phyloP scores from a whole-genome alignment of 2,888 invertebrate species.

The Actias luna region DNA sequence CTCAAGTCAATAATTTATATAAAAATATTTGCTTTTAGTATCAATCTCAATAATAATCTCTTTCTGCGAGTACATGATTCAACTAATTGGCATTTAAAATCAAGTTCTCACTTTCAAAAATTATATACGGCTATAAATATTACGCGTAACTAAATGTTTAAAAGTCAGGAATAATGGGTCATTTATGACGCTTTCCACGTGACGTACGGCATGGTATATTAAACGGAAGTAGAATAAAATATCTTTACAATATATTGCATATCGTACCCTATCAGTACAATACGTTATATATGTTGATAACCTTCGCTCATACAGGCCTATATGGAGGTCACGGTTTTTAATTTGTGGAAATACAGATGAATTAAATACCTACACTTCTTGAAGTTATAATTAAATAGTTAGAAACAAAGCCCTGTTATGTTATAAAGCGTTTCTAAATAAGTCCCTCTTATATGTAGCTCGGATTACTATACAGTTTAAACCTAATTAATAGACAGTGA shows the following conservation, averaged over 20 bases:
- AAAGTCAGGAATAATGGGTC: background rate
- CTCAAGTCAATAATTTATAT: background rate
- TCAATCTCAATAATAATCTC: background rate
- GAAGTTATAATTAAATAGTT: background rate
- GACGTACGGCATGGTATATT: background rate
- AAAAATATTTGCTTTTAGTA: background rate
- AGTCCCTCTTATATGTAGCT: no score
- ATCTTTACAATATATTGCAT: no score
- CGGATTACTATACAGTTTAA: no score
- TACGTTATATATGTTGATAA: no score
- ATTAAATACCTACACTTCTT: background rate
- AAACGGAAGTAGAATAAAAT: background rate
- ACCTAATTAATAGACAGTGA: no score
- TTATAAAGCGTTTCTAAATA: no score
- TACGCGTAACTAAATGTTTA: conserved; percentile 2
- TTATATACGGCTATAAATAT: background rate
- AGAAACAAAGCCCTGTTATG: no score
- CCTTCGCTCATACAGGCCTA: background rate
- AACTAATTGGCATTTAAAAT: background rate
- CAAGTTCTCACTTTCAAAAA: background rate
- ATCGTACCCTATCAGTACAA: no score
- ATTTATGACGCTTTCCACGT: background rate
- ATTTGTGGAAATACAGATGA: background rate
- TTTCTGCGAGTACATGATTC: background rate
- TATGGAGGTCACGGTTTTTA: background rate